phyloP scores from a whole-genome alignment of 2,888 invertebrate genomes.

The Tholera decimalis region DNA sequence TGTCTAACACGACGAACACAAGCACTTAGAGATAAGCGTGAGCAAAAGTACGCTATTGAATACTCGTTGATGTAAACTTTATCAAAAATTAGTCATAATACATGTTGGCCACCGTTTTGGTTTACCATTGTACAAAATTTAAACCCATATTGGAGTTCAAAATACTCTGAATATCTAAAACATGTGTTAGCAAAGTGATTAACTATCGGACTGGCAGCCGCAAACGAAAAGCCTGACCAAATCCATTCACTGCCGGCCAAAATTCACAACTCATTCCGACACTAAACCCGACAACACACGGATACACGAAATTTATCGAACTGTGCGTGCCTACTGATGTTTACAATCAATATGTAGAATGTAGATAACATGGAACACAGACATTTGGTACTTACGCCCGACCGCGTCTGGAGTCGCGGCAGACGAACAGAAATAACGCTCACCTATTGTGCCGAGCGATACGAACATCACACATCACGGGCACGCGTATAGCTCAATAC shows the following conservation, averaged over 20 bases:
- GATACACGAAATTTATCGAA: conserved; percentile 53
- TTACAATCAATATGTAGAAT: conserved; percentile 65
- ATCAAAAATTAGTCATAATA: background rate
- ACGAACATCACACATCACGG: conserved; percentile 76
- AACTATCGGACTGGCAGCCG: conserved; percentile 23
- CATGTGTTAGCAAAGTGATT: conserved; percentile 39
- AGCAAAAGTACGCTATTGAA: background rate
- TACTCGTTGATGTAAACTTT: background rate
- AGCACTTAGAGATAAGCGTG: too few species aligned
- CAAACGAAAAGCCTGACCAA: conserved; percentile 37
- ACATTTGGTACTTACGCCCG: conserved; percentile 50
- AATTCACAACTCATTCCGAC: conserved; percentile 36
- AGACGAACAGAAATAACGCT: conserved; percentile 85
- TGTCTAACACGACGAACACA: background rate
- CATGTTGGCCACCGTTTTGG: too few species aligned
- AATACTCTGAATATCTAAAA: conserved; percentile 27
- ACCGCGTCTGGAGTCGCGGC: conserved; percentile 75
- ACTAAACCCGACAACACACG: conserved; percentile 22
- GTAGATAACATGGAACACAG: conserved; percentile 59
- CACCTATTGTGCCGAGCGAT: conserved; percentile 84
- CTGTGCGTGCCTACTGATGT: conserved; percentile 52
- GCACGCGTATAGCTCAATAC: conserved; percentile 68
- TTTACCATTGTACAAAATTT: background rate
- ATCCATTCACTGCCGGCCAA: conserved; percentile 29
- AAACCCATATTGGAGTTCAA: background rate